Evolutionary conservation across 2,888 invertebrate genomes (phyloP).

Genomic region (Philereme vetulata): DNA sequence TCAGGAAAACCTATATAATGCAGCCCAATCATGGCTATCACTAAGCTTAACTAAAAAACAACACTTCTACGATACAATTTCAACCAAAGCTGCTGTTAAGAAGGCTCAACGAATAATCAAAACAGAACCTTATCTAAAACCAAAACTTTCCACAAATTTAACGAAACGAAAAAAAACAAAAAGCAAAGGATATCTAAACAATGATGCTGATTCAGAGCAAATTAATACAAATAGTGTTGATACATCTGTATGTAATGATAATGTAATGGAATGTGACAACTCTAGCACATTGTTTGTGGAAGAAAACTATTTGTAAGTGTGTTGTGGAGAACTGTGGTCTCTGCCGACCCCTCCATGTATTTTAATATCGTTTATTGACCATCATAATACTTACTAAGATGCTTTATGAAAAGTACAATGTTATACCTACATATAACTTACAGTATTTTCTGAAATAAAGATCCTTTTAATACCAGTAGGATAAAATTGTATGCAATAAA

Average conservation of each 20-base stretch:
- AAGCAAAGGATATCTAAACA: constrained; percentile 6
- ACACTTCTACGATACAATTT: constrained; percentile 45
- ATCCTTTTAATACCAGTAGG: no score
- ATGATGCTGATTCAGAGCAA: constrained; percentile 1
- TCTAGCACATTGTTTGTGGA: constrained; percentile 7
- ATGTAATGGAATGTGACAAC: constrained; percentile 9
- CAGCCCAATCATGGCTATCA: constrained; percentile 64
- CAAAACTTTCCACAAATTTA: constrained; percentile 22
- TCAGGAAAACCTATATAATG: constrained; percentile 52
- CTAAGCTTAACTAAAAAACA: constrained; percentile 57
- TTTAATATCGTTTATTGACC: no score
- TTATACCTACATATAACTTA: no score
- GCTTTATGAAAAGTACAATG: no score
- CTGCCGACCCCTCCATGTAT: no score
- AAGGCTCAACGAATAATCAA: constrained; percentile 53
- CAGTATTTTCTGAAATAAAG: no score
- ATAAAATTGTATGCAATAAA: no score
- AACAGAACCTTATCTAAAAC: constrained; percentile 59
- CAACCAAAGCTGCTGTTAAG: constrained; percentile 24
- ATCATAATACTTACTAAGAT: no score
- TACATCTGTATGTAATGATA: constrained; percentile 8
- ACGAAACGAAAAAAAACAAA: constrained; percentile 4
- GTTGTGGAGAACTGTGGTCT: neutral
- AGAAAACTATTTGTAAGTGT: constrained; percentile 12
- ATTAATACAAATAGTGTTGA: neutral